Base-by-base conservation (phyloP, 2,113 vertebrate genomes). In the Nibea albiflora region DNA sequence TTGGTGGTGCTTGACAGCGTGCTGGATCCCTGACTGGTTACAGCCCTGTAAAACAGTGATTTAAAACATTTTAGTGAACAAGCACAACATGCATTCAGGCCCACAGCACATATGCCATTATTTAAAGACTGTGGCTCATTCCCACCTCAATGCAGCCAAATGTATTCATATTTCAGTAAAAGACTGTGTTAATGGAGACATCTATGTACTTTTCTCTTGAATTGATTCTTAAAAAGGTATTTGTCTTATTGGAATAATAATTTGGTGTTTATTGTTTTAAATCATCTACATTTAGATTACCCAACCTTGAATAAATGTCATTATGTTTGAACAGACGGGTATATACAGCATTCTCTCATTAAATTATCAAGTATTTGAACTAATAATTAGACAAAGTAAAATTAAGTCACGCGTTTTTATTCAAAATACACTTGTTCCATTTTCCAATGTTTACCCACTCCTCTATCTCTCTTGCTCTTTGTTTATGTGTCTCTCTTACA, bases 1-100 rank as follows among this genome's bases (percentile, higher is more conserved):
- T 57, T 95, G 96, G 83, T 97, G 97, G 89, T 99, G 98, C 70
- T 96, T 97, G 87, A 96, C 77, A 53, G 97, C 97, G 81, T 99
- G 98, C 50, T 98, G 97, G 58, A 93, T 94, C 91, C 96, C 97
- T 0, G 97, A 96, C 83, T 96, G 96, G 94, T 96, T 96, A 75
- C 98, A 99, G 19, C 96, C 96, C 98, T 99, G 82, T 73, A 90
- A 87, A 5, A 75, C 7, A 47, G 22, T 62, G 44, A 3, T 72
- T 57, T 70, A 56, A 10, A 72, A 74, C 49, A 61, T 35, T 11
- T 60, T 44, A 42, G 53, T n/a, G 24, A 26, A 52, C 11, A 65
- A 28, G 6, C 20, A 67, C 9, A 35, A 28, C 69, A 68, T 16
- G 62, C 10, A 53, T 26, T 44, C 16, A 76, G 53, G 28, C 11